Evolutionary conservation across 2,797 vertebrate genomes (phyloP), one percentile per base, ranked within the genome.

Genomic region (Eospalax fontanierii): DNA sequence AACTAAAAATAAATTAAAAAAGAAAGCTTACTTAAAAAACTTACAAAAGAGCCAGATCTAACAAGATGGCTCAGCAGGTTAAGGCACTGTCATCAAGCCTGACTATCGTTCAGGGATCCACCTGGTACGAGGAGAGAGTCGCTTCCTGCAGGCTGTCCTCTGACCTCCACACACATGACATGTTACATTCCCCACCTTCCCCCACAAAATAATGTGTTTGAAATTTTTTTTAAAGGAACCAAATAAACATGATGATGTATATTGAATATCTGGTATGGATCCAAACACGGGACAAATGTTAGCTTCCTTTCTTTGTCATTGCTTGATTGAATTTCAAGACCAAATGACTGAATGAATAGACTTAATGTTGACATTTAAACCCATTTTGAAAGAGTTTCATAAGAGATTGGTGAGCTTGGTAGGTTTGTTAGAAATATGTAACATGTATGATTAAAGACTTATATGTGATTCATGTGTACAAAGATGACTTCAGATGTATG

Each of bases 251-350:
- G 57, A 35, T 75, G 15, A 22, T 35, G 11, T 63, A 14, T 78
- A 14, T 40, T 57, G 35, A 61, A 2, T 66, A 54, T 59, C 10
- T 74, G 81, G 38, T 61, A 10, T 2, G 15, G 5, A 63, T 26
- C 16, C 61, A 5, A 2, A 10, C 3, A 2, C 12, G 28, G 38
- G 76, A 21, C 66, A 76, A 30, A 46, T 19, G 18, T 59, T 73
- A 40, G 83, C 50, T 82, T 46, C 0, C 22, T n/a, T 78, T 88
- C 80, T 57, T 65, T 70, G 43, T n/a, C 19, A 22, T 80, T 70
- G 80, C 83, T 86, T 54, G 61, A 21, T 73, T n/a, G n/a, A 46
- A 46, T 40, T 80, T 87, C 46, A 87, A 92, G 71, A 54, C 70
- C 46, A 46, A 63, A 6, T 3, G 24, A 81, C 22, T 24, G 38